These are phyloP conservation scores for Ceratoteleas bidentatus DNA, from an alignment of 1,140 invertebrate species.

Conservation along the genomic window DNA sequence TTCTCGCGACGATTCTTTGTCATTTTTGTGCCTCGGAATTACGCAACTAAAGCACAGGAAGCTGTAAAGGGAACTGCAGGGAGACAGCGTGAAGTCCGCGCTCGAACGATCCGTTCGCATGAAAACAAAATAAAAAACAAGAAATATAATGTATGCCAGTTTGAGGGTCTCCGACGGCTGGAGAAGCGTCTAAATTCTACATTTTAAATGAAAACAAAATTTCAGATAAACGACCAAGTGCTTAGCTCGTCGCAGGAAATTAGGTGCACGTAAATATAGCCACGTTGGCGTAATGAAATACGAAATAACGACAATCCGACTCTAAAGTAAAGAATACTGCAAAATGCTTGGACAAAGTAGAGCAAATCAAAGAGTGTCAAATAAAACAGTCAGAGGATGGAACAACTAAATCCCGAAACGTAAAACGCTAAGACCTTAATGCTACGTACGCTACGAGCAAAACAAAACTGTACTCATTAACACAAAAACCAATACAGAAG, in stretches of 20 bases:
- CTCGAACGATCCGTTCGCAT: conserved; percentile 52
- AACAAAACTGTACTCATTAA: conserved; percentile 24
- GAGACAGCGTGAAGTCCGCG: conserved; percentile 61
- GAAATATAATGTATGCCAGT: conserved; percentile 19
- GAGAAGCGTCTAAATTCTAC: conserved; percentile 78
- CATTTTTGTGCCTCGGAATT: conserved; percentile 70
- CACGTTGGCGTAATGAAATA: conserved; percentile 42
- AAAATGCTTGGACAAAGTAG: conserved; percentile 50
- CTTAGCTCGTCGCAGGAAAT: conserved; percentile 66
- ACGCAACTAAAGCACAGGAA: conserved; percentile 78
- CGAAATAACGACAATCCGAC: conserved; percentile 38
- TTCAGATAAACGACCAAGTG: conserved; percentile 70
- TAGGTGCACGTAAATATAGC: conserved; percentile 42
- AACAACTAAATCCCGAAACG: conserved; percentile 18
- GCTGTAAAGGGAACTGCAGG: conserved; percentile 69
- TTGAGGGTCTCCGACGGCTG: conserved; percentile 69
- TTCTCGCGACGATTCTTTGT: conserved; percentile 21
- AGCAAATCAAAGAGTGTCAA: conserved; percentile 41
- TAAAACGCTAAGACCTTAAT: conserved; percentile 23
- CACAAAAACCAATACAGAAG: conserved; percentile 19
- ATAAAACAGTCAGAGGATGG: conserved; percentile 29
- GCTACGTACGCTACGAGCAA: conserved; percentile 15
- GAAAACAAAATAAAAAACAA: conserved; percentile 32
- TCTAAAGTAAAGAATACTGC: conserved; percentile 22
- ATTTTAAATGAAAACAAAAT: conserved; percentile 58